These are phyloP conservation scores for Philhelius pedissequus DNA, from an alignment of 2,888 invertebrate species.

Conservation along the genomic window DNA sequence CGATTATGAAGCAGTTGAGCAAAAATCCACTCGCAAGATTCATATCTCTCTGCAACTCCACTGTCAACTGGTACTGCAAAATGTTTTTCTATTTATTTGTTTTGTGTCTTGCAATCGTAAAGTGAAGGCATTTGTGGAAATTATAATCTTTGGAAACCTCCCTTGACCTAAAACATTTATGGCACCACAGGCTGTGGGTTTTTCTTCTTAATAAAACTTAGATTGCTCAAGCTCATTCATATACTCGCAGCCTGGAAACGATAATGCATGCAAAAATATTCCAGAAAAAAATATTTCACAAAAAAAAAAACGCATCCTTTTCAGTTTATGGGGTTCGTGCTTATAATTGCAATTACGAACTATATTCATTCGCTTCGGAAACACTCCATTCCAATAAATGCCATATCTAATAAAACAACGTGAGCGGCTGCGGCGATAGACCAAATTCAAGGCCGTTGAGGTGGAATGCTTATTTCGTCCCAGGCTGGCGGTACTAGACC, in stretches of 20 bases:
- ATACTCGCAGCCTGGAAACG: neutral
- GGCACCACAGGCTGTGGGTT: neutral
- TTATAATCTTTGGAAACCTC: neutral
- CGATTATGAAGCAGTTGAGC: neutral
- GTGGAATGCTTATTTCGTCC: neutral
- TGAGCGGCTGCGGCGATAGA: neutral
- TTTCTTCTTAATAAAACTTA: neutral
- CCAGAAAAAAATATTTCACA: neutral
- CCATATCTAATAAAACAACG: constrained; percentile 1
- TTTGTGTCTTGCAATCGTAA: neutral
- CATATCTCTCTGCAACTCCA: neutral
- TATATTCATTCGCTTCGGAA: neutral
- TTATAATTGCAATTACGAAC: constrained; percentile 32
- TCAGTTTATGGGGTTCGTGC: constrained; percentile 12
- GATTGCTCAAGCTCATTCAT: too few relatives aligned
- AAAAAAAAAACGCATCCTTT: neutral
- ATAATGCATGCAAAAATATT: neutral
- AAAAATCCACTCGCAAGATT: neutral
- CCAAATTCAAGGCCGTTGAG: neutral
- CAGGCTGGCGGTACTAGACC: neutral
- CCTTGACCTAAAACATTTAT: neutral
- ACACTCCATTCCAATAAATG: constrained; percentile 5
- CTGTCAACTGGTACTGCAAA: neutral
- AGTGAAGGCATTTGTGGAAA: constrained; percentile 1
- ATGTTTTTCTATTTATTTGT: constrained; percentile 2